Conservation (phyloP, 2,888 invertebrate species). For the Troides aeacus region DNA sequence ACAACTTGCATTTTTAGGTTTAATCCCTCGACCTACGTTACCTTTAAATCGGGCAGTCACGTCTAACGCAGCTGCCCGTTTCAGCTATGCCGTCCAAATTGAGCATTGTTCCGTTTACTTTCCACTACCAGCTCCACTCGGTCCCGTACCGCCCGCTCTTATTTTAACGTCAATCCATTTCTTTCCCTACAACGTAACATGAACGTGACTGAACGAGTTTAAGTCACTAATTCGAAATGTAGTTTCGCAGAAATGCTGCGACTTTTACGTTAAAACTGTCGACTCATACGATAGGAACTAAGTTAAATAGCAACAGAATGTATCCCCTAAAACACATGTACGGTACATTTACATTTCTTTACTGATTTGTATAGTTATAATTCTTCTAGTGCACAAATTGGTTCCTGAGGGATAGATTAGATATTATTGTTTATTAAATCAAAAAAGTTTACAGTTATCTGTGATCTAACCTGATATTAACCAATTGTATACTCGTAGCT, state of each 20-base stretch:
- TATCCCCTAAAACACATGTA: background rate
- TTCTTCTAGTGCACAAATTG: too few species aligned
- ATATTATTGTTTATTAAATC: too few species aligned
- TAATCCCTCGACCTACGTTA: constrained; percentile 27
- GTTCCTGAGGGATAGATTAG: too few species aligned
- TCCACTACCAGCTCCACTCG: constrained; percentile 13
- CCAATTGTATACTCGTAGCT: too few species aligned
- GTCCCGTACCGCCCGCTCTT: constrained; percentile 6
- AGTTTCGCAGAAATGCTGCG: constrained; percentile 21
- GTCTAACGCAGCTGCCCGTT: constrained; percentile 26
- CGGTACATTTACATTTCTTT: background rate
- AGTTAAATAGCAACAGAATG: background rate
- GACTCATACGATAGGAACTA: constrained; percentile 1
- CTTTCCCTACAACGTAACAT: constrained; percentile 37
- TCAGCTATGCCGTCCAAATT: constrained; percentile 25
- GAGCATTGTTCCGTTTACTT: constrained; percentile 30
- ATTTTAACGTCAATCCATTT: constrained; percentile 29
- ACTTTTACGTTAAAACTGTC: constrained; percentile 15
- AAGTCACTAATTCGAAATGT: constrained; percentile 59
- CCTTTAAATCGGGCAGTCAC: constrained; percentile 26
- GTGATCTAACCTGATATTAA: too few species aligned
- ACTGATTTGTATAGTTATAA: too few species aligned
- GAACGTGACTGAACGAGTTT: constrained; percentile 62
- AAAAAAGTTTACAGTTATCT: too few species aligned
- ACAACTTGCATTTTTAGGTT: constrained; percentile 22